These are phyloP conservation scores for Myotis pilosus DNA, from an alignment of 2,797 vertebrate species.

Conservation along the genomic window DNA sequence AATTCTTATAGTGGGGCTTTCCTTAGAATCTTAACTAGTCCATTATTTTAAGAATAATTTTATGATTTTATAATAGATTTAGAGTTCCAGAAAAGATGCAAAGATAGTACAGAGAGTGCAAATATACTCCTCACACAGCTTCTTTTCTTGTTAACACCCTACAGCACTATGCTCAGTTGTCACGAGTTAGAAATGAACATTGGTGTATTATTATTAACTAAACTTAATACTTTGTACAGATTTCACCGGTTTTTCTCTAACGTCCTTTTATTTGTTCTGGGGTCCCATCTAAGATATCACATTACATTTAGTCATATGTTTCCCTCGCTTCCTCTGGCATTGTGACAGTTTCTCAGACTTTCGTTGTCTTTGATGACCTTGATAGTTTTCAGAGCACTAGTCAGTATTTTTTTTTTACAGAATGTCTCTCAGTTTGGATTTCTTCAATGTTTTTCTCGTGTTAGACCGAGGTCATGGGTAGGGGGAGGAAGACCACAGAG, in stretches of 20 bases:
- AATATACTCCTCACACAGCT: neutral
- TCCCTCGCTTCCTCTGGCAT: neutral
- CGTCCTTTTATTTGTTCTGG: neutral
- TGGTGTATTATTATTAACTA: neutral
- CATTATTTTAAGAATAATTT: neutral
- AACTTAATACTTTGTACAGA: neutral
- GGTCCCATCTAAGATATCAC: neutral
- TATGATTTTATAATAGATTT: neutral
- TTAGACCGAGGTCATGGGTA: neutral
- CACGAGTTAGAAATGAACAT: neutral
- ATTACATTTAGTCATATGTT: neutral
- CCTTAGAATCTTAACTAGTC: neutral
- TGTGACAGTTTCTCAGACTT: constrained; percentile 17
- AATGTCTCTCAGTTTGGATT: neutral
- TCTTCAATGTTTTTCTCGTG: neutral
- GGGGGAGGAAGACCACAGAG: neutral
- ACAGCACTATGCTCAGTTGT: neutral
- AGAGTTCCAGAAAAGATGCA: neutral
- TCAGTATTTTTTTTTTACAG: neutral
- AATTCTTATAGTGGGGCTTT: neutral
- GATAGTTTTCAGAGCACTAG: neutral
- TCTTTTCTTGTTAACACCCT: neutral
- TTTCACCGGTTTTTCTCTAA: neutral
- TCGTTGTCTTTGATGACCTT: neutral
- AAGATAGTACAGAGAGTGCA: neutral